Evolutionary conservation across 2,888 invertebrate species (phyloP).

Genomic region (Meliscaeva auricollis): DNA sequence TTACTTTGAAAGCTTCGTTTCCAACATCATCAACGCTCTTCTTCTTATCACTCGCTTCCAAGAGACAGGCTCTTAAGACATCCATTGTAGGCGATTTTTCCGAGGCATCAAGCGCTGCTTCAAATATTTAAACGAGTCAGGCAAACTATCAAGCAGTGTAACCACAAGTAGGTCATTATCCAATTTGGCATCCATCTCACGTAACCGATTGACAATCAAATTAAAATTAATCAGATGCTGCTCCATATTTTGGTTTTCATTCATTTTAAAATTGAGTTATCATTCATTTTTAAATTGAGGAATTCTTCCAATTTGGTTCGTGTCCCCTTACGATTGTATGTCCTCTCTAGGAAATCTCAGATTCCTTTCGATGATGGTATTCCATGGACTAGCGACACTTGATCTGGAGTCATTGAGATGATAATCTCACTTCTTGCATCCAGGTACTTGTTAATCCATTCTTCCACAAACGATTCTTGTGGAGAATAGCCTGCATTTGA

Average conservation of each 20-base stretch:
- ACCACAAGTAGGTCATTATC: slow-evolving; percentile 38
- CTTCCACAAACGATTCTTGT: background rate
- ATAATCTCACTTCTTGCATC: slow-evolving; percentile 17
- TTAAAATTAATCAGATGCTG: slow-evolving; percentile 41
- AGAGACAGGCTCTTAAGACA: background rate
- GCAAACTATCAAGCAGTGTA: slow-evolving; percentile 31
- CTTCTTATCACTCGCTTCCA: background rate
- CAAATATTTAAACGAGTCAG: slow-evolving; percentile 26
- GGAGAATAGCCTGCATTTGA: too few relatives aligned
- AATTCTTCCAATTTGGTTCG: slow-evolving; percentile 42
- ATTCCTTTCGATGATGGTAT: slow-evolving; percentile 31
- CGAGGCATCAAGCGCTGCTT: slow-evolving; percentile 26
- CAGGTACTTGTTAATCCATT: slow-evolving; percentile 33
- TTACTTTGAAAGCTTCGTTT: background rate
- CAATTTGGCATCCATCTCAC: slow-evolving; percentile 41
- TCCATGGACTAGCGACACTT: slow-evolving; percentile 10
- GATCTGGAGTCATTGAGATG: slow-evolving; percentile 24
- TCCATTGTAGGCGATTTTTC: background rate
- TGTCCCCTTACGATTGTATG: slow-evolving; percentile 31
- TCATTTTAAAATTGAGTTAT: slow-evolving; percentile 34
- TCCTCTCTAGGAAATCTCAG: slow-evolving; percentile 28
- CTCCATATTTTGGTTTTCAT: slow-evolving; percentile 8
- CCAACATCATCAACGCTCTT: background rate
- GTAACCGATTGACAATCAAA: slow-evolving; percentile 6
- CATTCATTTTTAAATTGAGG: slow-evolving; percentile 37